Evolutionary conservation across 2,797 vertebrate species (phyloP).

Genomic region (Enoplosus armatus): DNA sequence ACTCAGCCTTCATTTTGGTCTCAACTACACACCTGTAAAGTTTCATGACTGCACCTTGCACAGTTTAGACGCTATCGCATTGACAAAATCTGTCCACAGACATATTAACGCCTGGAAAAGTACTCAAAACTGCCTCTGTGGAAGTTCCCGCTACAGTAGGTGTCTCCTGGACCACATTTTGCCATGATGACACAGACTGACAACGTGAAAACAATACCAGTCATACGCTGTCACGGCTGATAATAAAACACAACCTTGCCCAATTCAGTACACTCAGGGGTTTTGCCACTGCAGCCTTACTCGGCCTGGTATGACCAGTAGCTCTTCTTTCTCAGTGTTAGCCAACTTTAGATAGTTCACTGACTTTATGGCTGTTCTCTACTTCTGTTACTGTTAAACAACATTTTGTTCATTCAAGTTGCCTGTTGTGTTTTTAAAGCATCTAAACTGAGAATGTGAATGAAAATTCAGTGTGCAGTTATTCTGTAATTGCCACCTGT

Average conservation of each 20-base stretch:
- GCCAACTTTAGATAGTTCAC: neutral
- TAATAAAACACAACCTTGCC: neutral
- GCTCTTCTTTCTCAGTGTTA: slow-evolving; percentile 4
- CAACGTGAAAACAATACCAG: too few species aligned
- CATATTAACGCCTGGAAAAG: too few species aligned
- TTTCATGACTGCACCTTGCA: too few species aligned
- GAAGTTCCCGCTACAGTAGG: too few species aligned
- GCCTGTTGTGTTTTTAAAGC: neutral
- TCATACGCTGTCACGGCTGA: too few species aligned
- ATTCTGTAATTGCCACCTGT: neutral
- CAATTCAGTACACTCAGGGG: neutral
- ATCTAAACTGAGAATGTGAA: neutral
- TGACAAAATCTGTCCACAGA: too few species aligned
- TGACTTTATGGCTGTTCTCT: neutral
- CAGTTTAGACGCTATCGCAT: too few species aligned
- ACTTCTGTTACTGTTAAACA: neutral
- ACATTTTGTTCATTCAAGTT: neutral
- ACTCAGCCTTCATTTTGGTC: too few species aligned
- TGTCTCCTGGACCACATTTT: too few species aligned
- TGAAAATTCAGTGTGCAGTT: neutral
- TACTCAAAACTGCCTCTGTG: too few species aligned
- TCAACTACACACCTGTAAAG: too few species aligned
- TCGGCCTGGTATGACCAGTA: neutral
- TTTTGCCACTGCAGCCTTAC: neutral
- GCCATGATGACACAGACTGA: too few species aligned